Evolutionary conservation across 1,140 invertebrate species (phyloP), one percentile per base, ranked within the genome.

Genomic region (Tetramorium alpestre): DNA sequence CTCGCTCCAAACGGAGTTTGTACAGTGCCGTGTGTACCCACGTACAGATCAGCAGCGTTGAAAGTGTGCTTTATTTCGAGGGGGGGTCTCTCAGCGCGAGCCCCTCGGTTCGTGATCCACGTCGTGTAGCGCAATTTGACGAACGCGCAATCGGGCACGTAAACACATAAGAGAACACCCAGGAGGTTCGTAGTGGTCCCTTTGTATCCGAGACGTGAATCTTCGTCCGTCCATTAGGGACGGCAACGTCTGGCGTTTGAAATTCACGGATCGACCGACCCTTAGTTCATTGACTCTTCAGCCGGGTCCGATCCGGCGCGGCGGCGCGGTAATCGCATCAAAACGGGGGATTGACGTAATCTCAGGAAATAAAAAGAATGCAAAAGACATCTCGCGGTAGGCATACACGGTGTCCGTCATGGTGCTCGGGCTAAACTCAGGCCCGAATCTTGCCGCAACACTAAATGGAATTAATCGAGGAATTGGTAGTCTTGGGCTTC

Each of bases 401-500:
- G 56, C 28, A 41, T 64, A 54, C 41, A 28, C 75, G 77, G 70
- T 70, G 77, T 65, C 69, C 88, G 78, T 81, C 76, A 41, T 54
- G 47, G 62, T 67, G 67, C 87, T 62, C 75, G 85, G 65, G 65
- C n/a, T 58, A 54, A 33, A 33, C 7, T 60, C 16, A 11, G 7
- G 38, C 54, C 51, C 54, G 65, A 10, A 44, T 41, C 22, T 88
- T 87, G 85, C 85, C 87, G 41, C 67, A 87, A 88, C 84, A 88
- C 77, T 89, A 92, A 92, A 89, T 91, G 92, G 93, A 94, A 93
- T 94, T 94, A 93, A 82, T 93, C 81, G 88, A 94, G 93, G 93
- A 94, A 94, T 94, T 94, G 93, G 89, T 90, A 72, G 82, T 69
- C 65, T 87, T 70, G 80, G 49, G 75, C 70, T 75, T 86, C 56